Percentiles rank a stretch among this genome's conserved stretches.
Conservation (phyloP, 2,797 vertebrate species). For the Cetoscarus ocellatus region DNA sequence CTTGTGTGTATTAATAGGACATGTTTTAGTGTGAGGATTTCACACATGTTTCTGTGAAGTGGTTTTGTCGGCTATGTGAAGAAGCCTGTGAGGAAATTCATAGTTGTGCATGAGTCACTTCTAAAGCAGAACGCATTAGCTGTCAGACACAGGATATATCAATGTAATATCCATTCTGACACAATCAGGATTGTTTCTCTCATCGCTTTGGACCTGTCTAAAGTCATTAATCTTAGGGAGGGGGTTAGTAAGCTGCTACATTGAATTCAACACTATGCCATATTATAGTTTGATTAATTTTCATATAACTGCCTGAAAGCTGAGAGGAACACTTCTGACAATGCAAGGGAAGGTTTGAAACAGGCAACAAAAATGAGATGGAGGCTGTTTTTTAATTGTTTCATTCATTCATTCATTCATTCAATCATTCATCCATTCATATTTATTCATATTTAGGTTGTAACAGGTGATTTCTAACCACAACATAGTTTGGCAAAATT, state of each 20-base stretch:
- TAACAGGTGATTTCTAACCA: conserved; percentile 27
- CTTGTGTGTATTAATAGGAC: too few species aligned
- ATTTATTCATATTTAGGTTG: conserved; percentile 14
- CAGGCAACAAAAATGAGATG: conserved; percentile 29
- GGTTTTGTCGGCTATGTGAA: conserved; percentile 56
- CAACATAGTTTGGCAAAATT: too few species aligned
- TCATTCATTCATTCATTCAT: too few species aligned
- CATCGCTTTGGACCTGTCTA: conserved; percentile 82
- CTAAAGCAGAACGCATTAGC: conserved; percentile 81
- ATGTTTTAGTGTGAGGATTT: too few species aligned
- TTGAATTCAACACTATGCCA: conserved; percentile 75
- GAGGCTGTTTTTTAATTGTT: conserved; percentile 1
- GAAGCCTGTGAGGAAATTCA: conserved; percentile 67
- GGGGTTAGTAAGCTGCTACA: conserved; percentile 70
- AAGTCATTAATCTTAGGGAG: conserved; percentile 84
- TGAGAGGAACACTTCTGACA: conserved; percentile 47
- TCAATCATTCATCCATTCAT: too few species aligned
- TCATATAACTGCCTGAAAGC: conserved; percentile 66
- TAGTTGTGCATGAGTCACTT: conserved; percentile 71
- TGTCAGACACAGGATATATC: conserved; percentile 83
- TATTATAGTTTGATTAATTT: conserved; percentile 82
- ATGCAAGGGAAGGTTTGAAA: conserved; percentile 19
- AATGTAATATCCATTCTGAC: conserved; percentile 86
- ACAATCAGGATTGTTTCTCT: conserved; percentile 85
- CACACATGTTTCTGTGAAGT: conserved; percentile 33